Evolutionary conservation across 2,888 invertebrate species (phyloP).

Genomic region (Drosophila paracracens): DNA sequence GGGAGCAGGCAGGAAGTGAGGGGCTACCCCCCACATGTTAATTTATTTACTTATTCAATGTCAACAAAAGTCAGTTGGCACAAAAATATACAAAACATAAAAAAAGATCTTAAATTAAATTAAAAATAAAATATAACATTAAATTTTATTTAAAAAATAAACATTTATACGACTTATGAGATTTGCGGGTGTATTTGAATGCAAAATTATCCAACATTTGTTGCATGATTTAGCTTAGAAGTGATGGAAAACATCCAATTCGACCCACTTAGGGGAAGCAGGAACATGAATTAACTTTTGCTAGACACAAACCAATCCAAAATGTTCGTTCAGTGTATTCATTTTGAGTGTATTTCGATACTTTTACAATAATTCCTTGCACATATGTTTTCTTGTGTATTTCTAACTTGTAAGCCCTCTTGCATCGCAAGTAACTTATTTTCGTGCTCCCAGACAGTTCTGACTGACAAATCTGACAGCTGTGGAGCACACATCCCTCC

Average conservation of each 20-base stretch:
- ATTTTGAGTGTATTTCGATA: background rate
- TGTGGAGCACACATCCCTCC: slow-evolving; percentile 4
- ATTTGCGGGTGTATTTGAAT: too few species aligned
- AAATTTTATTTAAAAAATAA: too few species aligned
- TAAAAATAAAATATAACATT: background rate
- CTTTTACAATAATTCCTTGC: background rate
- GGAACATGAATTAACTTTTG: background rate
- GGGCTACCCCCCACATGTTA: too few species aligned
- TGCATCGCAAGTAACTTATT: slow-evolving; percentile 52
- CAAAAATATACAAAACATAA: background rate
- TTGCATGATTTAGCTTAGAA: background rate
- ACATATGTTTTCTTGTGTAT: slow-evolving; percentile 1
- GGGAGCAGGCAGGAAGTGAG: background rate
- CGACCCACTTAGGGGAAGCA: background rate
- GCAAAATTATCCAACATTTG: too few species aligned
- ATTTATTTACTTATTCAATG: background rate
- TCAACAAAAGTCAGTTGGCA: background rate
- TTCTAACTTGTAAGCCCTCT: slow-evolving; percentile 32
- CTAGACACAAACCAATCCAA: background rate
- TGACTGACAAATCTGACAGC: slow-evolving; percentile 63
- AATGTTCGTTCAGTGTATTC: background rate
- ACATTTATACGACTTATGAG: too few species aligned
- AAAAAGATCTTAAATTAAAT: background rate
- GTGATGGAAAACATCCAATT: background rate
- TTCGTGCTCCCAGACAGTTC: slow-evolving; percentile 41